Conservation (phyloP, 2,113 vertebrate species). For the Nanger granti region DNA sequence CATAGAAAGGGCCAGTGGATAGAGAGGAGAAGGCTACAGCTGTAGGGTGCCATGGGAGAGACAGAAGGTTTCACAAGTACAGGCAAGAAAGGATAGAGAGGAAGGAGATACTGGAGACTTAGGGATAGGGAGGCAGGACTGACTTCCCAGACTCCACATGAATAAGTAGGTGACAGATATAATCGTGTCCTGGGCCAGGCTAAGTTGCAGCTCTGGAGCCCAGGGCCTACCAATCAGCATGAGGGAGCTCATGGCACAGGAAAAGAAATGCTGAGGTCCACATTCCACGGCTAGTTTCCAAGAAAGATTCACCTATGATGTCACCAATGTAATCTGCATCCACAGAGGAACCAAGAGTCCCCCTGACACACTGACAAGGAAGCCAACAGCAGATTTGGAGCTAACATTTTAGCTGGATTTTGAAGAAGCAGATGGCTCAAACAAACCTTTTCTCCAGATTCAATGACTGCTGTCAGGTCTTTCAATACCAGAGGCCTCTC, state of each 20-base stretch:
- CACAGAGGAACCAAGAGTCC: neutral
- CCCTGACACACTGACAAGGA: too few species aligned
- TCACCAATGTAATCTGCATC: neutral
- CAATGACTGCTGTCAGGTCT: slow-evolving; percentile 87
- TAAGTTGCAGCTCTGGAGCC: too few species aligned
- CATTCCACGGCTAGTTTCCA: neutral
- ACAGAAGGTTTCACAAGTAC: too few species aligned
- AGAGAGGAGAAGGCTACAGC: too few species aligned
- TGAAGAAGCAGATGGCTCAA: neutral
- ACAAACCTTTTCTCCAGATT: slow-evolving; percentile 55
- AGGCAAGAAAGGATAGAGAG: too few species aligned
- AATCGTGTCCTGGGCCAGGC: too few species aligned
- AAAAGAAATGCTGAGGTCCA: neutral
- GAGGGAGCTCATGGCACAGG: neutral
- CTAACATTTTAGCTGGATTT: too few species aligned
- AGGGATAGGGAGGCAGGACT: too few species aligned
- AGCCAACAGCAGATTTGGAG: accelerated
- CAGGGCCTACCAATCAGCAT: accelerated
- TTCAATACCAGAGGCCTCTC: slow-evolving; percentile 87
- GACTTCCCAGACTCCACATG: too few species aligned
- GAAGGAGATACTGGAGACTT: too few species aligned
- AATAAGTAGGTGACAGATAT: neutral
- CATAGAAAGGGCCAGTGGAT: too few species aligned
- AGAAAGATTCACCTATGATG: accelerated
- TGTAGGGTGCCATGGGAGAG: too few species aligned